These are phyloP conservation scores for Sanderia malayensis DNA, from an alignment of 30 jellyfish, hydroid and myxozoan species.

Conservation along the genomic window DNA sequence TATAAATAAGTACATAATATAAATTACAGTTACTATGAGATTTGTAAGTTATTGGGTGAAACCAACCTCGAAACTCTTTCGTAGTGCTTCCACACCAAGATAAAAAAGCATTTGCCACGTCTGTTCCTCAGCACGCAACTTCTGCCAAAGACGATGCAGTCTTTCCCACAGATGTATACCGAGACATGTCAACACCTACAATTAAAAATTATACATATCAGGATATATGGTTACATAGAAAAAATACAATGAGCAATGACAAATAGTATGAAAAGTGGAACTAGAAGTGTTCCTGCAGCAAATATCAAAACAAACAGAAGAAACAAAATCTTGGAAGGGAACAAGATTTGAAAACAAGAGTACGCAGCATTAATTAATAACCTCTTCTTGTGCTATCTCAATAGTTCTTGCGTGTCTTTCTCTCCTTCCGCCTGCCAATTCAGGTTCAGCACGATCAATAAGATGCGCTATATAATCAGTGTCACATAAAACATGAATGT, in stretches of 20 bases:
- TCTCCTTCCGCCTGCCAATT: constrained; percentile 93
- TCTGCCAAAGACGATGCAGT: constrained; percentile 94
- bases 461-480: constrained; percentile 93
- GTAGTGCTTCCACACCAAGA: constrained; percentile 92
- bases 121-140: constrained; percentile 95
- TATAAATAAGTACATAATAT: no score
- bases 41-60: no score
- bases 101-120: constrained; percentile 98
- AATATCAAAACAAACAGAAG: no score
- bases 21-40: no score
- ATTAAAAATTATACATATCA: no score
- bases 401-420: constrained; percentile 97
- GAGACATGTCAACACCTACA: constrained; percentile 91
- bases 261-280: no score
- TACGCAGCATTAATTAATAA: no score
- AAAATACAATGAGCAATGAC: no score
- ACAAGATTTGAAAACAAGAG: no score
- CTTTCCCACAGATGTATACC: constrained; percentile 97
- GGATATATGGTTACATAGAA: no score
- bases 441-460: constrained; percentile 98
- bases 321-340: no score
- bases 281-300: no score
- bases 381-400: constrained; percentile 98
- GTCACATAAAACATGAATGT: constrained; percentile 89
- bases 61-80: constrained; percentile 93